phyloP scores from a whole-genome alignment of 2,113 vertebrate genomes.

The Malurus elegans region DNA sequence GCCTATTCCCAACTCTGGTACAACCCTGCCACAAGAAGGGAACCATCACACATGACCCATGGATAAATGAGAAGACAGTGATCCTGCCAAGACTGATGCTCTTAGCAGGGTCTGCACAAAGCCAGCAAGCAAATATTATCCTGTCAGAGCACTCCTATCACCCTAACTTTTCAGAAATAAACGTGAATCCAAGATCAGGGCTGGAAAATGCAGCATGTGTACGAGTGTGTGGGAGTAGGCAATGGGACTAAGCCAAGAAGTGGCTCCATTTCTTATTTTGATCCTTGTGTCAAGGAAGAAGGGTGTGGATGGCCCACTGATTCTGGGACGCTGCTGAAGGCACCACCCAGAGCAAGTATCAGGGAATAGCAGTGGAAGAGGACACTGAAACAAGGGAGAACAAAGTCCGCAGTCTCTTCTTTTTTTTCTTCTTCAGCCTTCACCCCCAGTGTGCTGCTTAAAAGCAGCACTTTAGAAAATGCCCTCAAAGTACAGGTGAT shows the following conservation, averaged over 20 bases:
- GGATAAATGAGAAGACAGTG: background rate
- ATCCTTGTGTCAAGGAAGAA: background rate
- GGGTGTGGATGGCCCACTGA: background rate
- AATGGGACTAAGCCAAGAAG: background rate
- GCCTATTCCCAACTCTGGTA: background rate
- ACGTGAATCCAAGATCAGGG: background rate
- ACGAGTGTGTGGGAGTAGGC: background rate
- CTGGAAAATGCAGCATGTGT: fast-evolving
- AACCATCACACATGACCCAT: fast-evolving
- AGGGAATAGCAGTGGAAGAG: background rate
- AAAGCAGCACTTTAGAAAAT: background rate
- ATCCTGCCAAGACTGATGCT: background rate
- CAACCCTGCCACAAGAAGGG: background rate
- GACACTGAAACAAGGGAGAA: background rate
- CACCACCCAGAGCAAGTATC: conserved; percentile 40
- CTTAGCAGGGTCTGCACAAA: background rate
- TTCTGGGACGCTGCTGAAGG: conserved; percentile 14
- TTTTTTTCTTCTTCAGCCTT: background rate
- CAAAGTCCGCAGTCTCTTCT: background rate
- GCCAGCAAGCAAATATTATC: background rate
- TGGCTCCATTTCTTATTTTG: background rate
- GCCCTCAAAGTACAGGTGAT: background rate
- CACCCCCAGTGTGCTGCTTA: background rate
- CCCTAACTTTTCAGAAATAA: background rate
- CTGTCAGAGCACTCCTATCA: background rate